Evolutionary conservation across 2,113 vertebrate species (phyloP).

Genomic region (Burhinus oedicnemus): DNA sequence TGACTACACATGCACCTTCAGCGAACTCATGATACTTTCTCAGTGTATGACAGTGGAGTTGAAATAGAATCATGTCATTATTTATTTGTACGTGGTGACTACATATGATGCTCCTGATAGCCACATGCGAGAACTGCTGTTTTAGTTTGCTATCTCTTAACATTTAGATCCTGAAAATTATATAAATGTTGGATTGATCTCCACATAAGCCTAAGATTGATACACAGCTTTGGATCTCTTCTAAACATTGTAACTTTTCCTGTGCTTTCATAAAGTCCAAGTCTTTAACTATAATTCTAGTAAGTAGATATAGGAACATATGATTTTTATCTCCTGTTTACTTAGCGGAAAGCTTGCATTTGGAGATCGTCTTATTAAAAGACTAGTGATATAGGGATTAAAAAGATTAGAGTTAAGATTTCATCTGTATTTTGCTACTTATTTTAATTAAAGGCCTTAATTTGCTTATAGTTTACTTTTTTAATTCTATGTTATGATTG

Average conservation of each 20-base stretch:
- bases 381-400: background rate
- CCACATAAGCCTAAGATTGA: background rate
- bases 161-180: background rate
- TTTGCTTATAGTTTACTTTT: slow-evolving; percentile 1
- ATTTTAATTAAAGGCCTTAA: background rate
- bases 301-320: background rate
- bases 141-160: background rate
- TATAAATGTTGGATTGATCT: background rate
- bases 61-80: background rate
- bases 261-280: background rate
- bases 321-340: background rate
- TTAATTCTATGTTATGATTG: background rate
- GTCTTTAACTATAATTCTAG: background rate
- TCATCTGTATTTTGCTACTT: background rate
- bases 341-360: background rate
- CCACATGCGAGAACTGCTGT: background rate
- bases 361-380: background rate
- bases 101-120: background rate
- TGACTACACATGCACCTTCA: background rate
- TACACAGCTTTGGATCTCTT: background rate
- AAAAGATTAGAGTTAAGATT: background rate
- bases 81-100: background rate
- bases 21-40: background rate
- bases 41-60: background rate
- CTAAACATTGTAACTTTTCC: background rate